phyloP scores from a whole-genome alignment of 2,113 vertebrate species.

The Prinia subflava region DNA sequence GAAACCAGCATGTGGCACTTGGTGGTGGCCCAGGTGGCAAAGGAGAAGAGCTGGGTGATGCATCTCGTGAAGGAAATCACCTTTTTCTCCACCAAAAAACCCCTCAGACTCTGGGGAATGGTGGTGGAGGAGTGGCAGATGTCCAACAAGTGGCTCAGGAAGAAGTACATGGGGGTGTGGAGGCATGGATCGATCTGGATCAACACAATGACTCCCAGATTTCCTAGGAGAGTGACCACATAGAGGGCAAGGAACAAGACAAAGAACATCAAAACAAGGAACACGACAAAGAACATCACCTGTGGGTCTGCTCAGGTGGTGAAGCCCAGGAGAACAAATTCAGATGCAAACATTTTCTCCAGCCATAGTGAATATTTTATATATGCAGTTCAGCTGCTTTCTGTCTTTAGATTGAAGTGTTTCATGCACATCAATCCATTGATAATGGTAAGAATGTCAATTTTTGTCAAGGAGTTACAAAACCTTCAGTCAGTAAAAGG shows the following conservation, averaged over 20 bases:
- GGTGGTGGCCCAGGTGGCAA: neutral
- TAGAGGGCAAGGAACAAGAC: neutral
- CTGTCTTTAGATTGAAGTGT: neutral
- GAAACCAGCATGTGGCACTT: rapidly evolving
- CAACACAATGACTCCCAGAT: neutral
- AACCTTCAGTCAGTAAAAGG: neutral
- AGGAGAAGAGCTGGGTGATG: slow-evolving; percentile 13
- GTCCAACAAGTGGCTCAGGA: slow-evolving; percentile 30
- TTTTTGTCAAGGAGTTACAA: neutral
- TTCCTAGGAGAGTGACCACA: neutral
- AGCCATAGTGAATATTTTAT: neutral
- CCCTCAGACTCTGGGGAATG: neutral
- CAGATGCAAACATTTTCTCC: neutral
- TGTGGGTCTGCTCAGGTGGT: neutral
- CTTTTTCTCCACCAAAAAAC: neutral
- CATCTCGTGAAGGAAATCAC: neutral
- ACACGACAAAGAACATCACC: neutral
- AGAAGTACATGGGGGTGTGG: slow-evolving; percentile 27
- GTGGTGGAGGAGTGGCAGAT: neutral
- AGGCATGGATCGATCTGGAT: neutral
- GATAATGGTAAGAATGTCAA: neutral
- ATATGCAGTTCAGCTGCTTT: neutral
- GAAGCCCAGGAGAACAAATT: slow-evolving; percentile 43
- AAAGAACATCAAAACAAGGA: neutral
- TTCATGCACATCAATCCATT: neutral